Evolutionary conservation across 2,113 vertebrate genomes (phyloP), one percentile per base, ranked within the genome.

Genomic region (Podilymbus podiceps): DNA sequence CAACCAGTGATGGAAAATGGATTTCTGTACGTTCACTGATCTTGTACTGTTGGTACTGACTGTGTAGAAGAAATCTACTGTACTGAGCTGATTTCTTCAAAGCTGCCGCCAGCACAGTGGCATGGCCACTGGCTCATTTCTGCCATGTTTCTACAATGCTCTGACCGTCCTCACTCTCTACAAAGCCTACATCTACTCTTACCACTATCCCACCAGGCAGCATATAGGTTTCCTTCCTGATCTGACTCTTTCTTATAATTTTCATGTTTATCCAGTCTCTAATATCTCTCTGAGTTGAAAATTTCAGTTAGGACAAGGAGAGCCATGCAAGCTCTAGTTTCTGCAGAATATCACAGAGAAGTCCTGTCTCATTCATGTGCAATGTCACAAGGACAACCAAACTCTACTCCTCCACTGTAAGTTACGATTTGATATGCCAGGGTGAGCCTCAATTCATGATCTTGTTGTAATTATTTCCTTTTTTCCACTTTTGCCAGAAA

Each of bases 21-120:
- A 6, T 52, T 84, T 80, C 33, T 78, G 8, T 19, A 8, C 7
- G 44, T 52, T 35, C 1, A 0, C 38, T 47, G 2, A 9, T 55
- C 75, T 59, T 64, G 35, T 35, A 18, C n/a, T 52, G 2, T 15
- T 90, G 40, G 40, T 49, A 40, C 31, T 25, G 53, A 27, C 17
- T n/a, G 10, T 0, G 0, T 9, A 56, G n/a, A 62, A 67, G 23
- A 80, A 88, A 84, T 20, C 16, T 52, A 1, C 64, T 38, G 0
- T 11, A 21, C 15, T 31, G 28, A 79, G 7, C 49, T n/a, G 49
- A 28, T 78, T 52, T 79, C 49, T 82, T 82, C 66, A 50, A 49
- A 95, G 66, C 66, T 69, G 69, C 17, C 38, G n/a, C n/a, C 47
- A 38, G 22, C 8, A 17, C 77, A 33, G 28, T 27, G 20, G 13